Percentiles rank a stretch among this genome's conserved stretches.
Conservation (phyloP, 1,140 invertebrate genomes). For the Drosophila paulistorum region DNA sequence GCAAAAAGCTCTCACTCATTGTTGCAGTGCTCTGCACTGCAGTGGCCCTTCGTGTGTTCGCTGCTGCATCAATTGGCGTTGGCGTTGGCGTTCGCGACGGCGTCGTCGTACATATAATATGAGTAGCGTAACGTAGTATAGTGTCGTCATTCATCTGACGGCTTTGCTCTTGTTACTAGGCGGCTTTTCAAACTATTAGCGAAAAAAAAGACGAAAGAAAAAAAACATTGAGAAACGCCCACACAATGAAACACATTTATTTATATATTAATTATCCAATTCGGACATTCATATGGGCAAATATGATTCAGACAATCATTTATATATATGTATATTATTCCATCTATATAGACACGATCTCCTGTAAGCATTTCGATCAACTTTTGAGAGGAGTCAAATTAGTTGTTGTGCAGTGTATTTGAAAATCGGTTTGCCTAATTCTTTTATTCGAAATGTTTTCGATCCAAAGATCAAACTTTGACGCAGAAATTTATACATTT, state of each 20-base stretch:
- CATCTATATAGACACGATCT: neutral
- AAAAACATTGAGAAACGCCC: slow-evolving; percentile 22
- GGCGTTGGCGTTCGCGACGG: neutral
- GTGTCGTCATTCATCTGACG: slow-evolving; percentile 1
- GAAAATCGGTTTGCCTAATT: no score
- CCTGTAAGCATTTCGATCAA: no score
- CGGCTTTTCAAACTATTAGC: slow-evolving; percentile 40
- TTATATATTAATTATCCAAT: slow-evolving; percentile 41
- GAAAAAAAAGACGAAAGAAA: slow-evolving; percentile 26
- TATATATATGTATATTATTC: neutral
- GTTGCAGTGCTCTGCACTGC: neutral
- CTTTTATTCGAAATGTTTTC: neutral
- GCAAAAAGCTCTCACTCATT: slow-evolving; percentile 45
- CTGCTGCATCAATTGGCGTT: neutral
- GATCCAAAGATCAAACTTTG: neutral
- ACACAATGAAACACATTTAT: slow-evolving; percentile 49
- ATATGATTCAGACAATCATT: slow-evolving; percentile 4
- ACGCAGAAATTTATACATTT: neutral
- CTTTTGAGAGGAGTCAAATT: no score
- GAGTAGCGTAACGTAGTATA: slow-evolving; percentile 16
- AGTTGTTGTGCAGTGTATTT: no score
- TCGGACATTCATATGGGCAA: neutral
- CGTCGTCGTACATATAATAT: neutral
- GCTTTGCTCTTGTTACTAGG: slow-evolving; percentile 17
- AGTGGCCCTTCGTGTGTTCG: neutral